phyloP scores from a whole-genome alignment of 2,113 vertebrate genomes.

The Thryonomys swinderianus region DNA sequence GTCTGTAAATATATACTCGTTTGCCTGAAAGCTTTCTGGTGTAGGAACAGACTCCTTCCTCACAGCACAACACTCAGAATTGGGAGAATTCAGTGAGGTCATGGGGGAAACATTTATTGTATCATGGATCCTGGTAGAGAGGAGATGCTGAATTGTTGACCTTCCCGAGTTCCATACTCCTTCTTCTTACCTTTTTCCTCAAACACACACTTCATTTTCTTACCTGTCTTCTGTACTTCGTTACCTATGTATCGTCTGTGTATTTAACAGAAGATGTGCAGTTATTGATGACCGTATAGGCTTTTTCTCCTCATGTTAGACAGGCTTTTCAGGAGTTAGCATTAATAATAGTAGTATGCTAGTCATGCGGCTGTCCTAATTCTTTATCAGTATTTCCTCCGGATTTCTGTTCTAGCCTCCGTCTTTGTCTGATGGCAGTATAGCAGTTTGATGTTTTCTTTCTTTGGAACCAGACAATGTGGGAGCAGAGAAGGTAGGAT shows the following conservation, averaged over 20 bases:
- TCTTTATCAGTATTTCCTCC: background rate
- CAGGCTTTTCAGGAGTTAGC: background rate
- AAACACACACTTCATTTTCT: background rate
- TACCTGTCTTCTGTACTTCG: background rate
- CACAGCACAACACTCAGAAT: background rate
- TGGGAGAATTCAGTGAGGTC: background rate
- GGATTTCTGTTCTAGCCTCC: background rate
- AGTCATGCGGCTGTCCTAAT: too few relatives aligned
- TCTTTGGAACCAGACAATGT: background rate
- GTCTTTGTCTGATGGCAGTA: background rate
- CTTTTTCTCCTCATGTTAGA: background rate
- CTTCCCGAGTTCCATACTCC: background rate
- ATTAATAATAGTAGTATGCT: background rate
- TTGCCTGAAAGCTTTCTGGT: slow-evolving; percentile 31
- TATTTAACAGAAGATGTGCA: background rate
- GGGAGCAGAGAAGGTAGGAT: background rate
- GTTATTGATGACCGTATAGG: background rate
- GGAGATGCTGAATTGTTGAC: background rate
- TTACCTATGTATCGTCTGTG: too few relatives aligned
- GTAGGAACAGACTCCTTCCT: background rate
- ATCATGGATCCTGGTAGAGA: background rate
- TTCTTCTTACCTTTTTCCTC: background rate
- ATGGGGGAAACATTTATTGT: background rate
- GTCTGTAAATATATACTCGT: slow-evolving; percentile 9
- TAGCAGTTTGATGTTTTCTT: slow-evolving; percentile 4